A percentile compares a stretch with the other conserved stretches of the same genome.
phyloP scores from a whole-genome alignment of 2,113 vertebrate genomes.

The Crotalus tigris region DNA sequence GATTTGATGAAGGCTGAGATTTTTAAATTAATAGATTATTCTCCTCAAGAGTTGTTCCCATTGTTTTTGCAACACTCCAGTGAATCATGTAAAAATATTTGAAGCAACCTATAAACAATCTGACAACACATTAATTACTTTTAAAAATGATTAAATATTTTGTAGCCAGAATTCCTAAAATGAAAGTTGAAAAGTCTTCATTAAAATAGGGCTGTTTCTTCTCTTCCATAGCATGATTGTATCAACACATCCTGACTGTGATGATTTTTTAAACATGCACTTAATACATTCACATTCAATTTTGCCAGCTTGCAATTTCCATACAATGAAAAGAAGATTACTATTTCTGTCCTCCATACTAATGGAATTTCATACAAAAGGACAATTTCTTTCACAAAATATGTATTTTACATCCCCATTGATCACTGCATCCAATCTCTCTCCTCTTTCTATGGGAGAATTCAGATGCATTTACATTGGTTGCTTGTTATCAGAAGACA shows the following conservation, averaged over 20 bases:
- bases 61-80: conserved; percentile 20
- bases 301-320: conserved; percentile 23
- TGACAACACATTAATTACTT: conserved; percentile 37
- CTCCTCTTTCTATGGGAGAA: conserved; percentile 1
- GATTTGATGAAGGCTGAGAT: conserved; percentile 38
- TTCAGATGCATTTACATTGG: neutral
- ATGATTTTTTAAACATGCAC: conserved; percentile 21
- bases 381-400: conserved; percentile 11
- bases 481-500: conserved; percentile 22
- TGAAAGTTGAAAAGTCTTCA: conserved; percentile 41
- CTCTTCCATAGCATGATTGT: conserved; percentile 51
- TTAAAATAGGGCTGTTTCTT: conserved; percentile 30
- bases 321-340: conserved; percentile 17
- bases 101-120: conserved; percentile 11
- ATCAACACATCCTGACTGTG: conserved; percentile 21
- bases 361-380: neutral
- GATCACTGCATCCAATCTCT: neutral
- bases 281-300: conserved; percentile 38
- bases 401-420: neutral
- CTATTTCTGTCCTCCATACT: conserved; percentile 10
- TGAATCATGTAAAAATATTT: conserved; percentile 45
- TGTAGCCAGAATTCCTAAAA: conserved; percentile 1
- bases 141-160: conserved; percentile 40
- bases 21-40: conserved; percentile 47
- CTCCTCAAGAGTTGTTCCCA: conserved; percentile 25